These are phyloP conservation scores for Drosophila miranda DNA, from an alignment of 1,140 invertebrate genomes.

Conservation along the genomic window DNA sequence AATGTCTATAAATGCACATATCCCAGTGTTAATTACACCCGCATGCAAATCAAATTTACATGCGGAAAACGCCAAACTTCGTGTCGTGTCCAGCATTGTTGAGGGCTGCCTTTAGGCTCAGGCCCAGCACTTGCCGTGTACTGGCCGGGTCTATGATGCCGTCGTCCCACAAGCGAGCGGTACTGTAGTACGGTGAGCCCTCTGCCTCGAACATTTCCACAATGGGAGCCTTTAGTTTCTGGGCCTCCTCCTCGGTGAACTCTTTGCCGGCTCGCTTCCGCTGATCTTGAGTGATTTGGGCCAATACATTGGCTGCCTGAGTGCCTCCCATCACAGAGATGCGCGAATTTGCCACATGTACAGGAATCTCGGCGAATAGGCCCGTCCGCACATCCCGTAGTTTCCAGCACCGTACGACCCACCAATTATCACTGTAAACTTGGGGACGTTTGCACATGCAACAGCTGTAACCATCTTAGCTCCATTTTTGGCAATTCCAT, in stretches of 20 bases:
- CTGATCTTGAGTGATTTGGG: constrained; percentile 93
- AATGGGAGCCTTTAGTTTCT: constrained; percentile 92
- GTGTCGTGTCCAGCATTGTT: constrained; percentile 91
- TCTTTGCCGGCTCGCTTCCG: constrained; percentile 88
- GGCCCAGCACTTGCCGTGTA: constrained; percentile 93
- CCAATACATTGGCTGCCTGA: constrained; percentile 96
- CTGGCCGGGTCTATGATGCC: constrained; percentile 97
- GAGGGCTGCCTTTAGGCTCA: constrained; percentile 92
- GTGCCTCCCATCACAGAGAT: constrained; percentile 98
- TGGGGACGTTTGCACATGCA: constrained; percentile 98
- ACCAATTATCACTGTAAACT: constrained; percentile 96
- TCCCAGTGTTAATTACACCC: constrained; percentile 1
- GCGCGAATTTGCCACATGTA: constrained; percentile 98
- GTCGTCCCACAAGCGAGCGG: constrained; percentile 97
- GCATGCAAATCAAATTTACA: constrained; percentile 85
- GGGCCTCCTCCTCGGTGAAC: constrained; percentile 93
- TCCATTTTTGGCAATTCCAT: constrained; percentile 99
- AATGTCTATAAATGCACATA: constrained; percentile 64
- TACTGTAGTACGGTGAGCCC: constrained; percentile 95
- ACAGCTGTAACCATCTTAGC: constrained; percentile 99
- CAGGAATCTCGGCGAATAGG: constrained; percentile 94
- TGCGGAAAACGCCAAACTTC: constrained; percentile 96
- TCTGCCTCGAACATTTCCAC: constrained; percentile 95
- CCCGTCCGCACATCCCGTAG: constrained; percentile 94
- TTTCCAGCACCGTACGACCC: constrained; percentile 98